Conservation (phyloP, 2,888 invertebrate species). For the Drosophila recens region DNA sequence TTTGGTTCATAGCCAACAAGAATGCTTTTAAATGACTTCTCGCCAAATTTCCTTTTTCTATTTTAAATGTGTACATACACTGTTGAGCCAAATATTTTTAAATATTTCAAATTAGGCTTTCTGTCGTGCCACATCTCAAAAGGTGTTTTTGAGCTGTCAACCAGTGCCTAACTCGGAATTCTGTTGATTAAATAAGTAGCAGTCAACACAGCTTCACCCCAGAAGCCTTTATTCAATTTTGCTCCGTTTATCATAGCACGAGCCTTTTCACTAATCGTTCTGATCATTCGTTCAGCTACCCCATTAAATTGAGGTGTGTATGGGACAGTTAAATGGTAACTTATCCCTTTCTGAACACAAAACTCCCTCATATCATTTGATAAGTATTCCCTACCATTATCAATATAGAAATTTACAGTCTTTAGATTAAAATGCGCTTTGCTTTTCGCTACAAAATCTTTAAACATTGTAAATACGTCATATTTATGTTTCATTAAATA, state of each 20-base stretch:
- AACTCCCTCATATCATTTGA: too few species aligned
- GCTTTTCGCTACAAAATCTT: too few species aligned
- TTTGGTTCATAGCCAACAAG: constrained; percentile 1
- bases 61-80: not conserved
- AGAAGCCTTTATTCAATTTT: not conserved
- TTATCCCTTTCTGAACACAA: too few species aligned
- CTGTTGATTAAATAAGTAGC: not conserved
- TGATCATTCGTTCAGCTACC: too few species aligned
- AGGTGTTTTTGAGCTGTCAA: not conserved
- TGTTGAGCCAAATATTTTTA: not conserved
- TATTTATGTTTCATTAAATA: not conserved
- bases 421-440: too few species aligned
- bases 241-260: not conserved
- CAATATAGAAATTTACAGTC: too few species aligned
- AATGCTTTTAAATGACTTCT: not conserved
- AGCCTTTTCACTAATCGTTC: too few species aligned
- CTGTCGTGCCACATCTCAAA: constrained; percentile 3
- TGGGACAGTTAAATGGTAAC: too few species aligned
- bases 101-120: not conserved
- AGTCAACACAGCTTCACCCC: constrained; percentile 1
- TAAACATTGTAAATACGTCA: not conserved
- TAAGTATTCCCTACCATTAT: too few species aligned
- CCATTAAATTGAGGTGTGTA: too few species aligned
- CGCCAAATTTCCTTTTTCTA: not conserved
- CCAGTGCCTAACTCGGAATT: not conserved